Evolutionary conservation across 2,797 vertebrate genomes (phyloP), one percentile per base, ranked within the genome.

Genomic region (Gambelia wislizenii): DNA sequence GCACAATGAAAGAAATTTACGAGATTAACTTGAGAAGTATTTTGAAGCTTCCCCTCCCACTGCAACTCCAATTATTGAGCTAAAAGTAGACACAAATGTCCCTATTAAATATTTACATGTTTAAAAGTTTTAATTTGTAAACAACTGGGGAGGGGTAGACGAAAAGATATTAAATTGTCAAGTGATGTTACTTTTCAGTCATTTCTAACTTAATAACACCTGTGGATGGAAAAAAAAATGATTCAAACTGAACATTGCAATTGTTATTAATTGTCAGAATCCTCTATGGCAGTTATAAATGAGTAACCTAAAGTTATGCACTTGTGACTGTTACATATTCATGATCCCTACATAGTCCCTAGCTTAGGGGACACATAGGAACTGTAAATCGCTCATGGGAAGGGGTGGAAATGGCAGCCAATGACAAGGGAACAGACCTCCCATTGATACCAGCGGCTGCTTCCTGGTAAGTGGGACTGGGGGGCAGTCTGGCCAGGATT

Each of bases 21-120:
- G 52, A 67, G 47, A 36, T 52, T 84, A 54, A n/a, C 67, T 52
- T 84, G 25, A 25, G 82, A 84, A 72, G n/a, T 52, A 84, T 36
- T n/a, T 76, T 13, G 74, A 47, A 4, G 4, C 8, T 75, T 42
- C 2, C 22, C 22, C 0, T 12, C 12, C 7, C 36, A 74, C 14
- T 2, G 8, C 22, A 44, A 47, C 10, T 30, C 64, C 30, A 33
- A 13, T 16, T 25, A 54, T 36, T 16, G 12, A 8, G n/a, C 36
- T 84, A n/a, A 54, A 36, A 52, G 52, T 52, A 72, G 49, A 54
- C 12, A 27, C 9, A 72, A 72, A 84, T 52, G 36, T 39, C 52
- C 64, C n/a, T 83, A 36, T 70, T 83, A 70, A 83, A 70, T n/a
- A 13, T 83, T 75, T 76, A 47, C 12, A 84, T 49, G 42, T 72